Percentiles rank a stretch among this genome's conserved stretches.
These are phyloP conservation scores for Cerceris rybyensis DNA, from an alignment of 2,888 invertebrate species.

Conservation along the genomic window DNA sequence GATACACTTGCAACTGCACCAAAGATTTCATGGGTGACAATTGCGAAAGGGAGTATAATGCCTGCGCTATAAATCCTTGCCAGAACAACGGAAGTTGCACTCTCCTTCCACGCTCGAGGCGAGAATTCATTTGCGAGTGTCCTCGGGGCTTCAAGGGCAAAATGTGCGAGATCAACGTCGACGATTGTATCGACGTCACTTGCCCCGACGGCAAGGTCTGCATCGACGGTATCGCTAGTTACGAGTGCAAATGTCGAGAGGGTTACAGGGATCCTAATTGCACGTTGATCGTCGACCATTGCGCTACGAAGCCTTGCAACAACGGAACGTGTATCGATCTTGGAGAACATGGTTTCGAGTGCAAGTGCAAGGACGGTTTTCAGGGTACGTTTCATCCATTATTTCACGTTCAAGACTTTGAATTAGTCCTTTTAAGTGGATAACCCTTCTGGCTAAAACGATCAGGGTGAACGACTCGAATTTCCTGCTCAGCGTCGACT, in stretches of 20 bases:
- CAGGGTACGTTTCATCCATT: slow-evolving; percentile 82
- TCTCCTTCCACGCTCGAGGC: slow-evolving; percentile 80
- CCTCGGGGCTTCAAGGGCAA: slow-evolving; percentile 86
- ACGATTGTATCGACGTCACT: slow-evolving; percentile 85
- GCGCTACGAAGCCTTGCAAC: slow-evolving; percentile 87
- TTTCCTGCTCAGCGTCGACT: no score
- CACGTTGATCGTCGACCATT: slow-evolving; percentile 84
- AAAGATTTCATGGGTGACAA: slow-evolving; percentile 84
- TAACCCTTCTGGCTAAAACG: no score
- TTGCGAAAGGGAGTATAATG: slow-evolving; percentile 84
- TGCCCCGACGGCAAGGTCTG: slow-evolving; percentile 84
- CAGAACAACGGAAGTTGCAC: slow-evolving; percentile 86
- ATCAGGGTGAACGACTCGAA: no score
- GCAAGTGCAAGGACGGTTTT: slow-evolving; percentile 88
- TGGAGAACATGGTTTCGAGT: slow-evolving; percentile 86
- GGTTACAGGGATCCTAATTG: slow-evolving; percentile 86
- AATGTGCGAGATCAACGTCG: slow-evolving; percentile 86
- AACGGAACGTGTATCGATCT: slow-evolving; percentile 89
- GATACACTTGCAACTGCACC: slow-evolving; percentile 84
- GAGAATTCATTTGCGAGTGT: slow-evolving; percentile 86
- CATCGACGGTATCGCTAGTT: slow-evolving; percentile 83
- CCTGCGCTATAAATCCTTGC: slow-evolving; percentile 85
- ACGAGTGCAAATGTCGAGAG: slow-evolving; percentile 85
- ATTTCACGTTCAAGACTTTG: neutral
- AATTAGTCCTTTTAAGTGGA: no score